These are phyloP conservation scores for Spea multiplicata DNA, from an alignment of 2,113 vertebrate genomes.

Conservation along the genomic window DNA sequence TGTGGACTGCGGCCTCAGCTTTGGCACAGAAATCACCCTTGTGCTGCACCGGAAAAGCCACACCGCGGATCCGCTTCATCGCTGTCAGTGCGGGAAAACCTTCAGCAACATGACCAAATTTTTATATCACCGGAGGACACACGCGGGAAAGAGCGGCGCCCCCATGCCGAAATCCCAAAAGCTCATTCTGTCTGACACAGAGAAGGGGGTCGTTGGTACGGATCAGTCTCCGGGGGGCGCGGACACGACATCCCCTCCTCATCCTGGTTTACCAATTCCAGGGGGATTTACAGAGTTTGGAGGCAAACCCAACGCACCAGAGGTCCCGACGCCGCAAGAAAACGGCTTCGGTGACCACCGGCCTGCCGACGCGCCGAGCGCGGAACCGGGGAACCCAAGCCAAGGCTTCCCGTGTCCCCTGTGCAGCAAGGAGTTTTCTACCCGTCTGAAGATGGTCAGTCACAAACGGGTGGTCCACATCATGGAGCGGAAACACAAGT, in stretches of 20 bases:
- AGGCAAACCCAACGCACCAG: conserved; percentile 64
- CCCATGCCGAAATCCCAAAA: conserved; percentile 6
- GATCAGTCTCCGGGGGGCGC: neutral
- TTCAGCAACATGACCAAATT: conserved; percentile 95
- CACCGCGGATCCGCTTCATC: conserved; percentile 80
- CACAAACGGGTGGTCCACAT: conserved; percentile 73
- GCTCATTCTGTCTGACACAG: conserved; percentile 48
- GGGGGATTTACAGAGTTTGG: conserved; percentile 50
- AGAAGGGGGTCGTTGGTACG: neutral
- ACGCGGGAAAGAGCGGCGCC: conserved; percentile 66
- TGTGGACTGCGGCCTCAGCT: conserved; percentile 84
- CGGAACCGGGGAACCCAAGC: conserved; percentile 26
- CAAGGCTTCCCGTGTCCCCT: conserved; percentile 69
- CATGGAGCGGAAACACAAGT: conserved; percentile 73
- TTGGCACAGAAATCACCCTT: conserved; percentile 83
- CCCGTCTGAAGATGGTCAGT: conserved; percentile 70
- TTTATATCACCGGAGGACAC: conserved; percentile 85
- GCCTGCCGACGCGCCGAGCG: conserved; percentile 54
- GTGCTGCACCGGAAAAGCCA: conserved; percentile 85
- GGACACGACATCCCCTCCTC: conserved; percentile 50
- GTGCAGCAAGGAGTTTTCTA: conserved; percentile 72
- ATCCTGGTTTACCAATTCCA: neutral
- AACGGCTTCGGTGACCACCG: conserved; percentile 64
- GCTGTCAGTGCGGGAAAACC: conserved; percentile 83
- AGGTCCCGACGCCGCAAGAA: conserved; percentile 67